phyloP scores from a whole-genome alignment of 2,888 invertebrate genomes.

The Dilophus febrilis region DNA sequence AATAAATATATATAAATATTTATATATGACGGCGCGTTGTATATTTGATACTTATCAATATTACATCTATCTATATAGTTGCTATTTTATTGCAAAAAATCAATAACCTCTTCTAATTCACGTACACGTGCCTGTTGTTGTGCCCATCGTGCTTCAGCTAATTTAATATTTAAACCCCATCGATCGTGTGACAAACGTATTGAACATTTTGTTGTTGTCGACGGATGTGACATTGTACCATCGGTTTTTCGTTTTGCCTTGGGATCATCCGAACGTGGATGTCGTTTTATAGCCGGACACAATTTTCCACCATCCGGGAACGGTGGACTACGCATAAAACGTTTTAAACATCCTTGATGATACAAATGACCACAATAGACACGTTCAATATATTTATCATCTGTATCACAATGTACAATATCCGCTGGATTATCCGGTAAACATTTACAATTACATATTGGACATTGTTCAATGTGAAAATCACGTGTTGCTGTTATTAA shows the following conservation, averaged over 20 bases:
- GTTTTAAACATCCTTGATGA: constrained; percentile 48
- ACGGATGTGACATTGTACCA: too few species aligned
- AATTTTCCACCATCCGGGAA: constrained; percentile 54
- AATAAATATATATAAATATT: too few species aligned
- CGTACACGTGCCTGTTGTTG: constrained; percentile 56
- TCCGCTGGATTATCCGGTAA: constrained; percentile 38
- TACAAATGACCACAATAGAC: constrained; percentile 58
- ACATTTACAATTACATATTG: constrained; percentile 40
- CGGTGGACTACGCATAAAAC: constrained; percentile 52
- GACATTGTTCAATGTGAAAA: constrained; percentile 44
- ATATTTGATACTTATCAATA: too few species aligned
- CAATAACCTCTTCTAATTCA: constrained; percentile 57
- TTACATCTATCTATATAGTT: too few species aligned
- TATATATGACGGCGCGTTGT: too few species aligned
- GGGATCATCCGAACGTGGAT: constrained; percentile 23
- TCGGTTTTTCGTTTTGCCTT: background rate
- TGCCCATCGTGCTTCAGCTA: constrained; percentile 60
- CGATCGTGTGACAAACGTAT: constrained; percentile 53
- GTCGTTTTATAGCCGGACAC: constrained; percentile 34
- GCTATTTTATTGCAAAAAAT: constrained; percentile 39
- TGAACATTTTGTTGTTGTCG: constrained; percentile 30
- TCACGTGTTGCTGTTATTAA: constrained; percentile 42
- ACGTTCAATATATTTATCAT: constrained; percentile 34
- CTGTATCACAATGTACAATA: background rate
- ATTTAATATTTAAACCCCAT: constrained; percentile 48